These are phyloP conservation scores for Dicaeum eximium DNA, from an alignment of 2,113 vertebrate genomes.

Conservation along the genomic window DNA sequence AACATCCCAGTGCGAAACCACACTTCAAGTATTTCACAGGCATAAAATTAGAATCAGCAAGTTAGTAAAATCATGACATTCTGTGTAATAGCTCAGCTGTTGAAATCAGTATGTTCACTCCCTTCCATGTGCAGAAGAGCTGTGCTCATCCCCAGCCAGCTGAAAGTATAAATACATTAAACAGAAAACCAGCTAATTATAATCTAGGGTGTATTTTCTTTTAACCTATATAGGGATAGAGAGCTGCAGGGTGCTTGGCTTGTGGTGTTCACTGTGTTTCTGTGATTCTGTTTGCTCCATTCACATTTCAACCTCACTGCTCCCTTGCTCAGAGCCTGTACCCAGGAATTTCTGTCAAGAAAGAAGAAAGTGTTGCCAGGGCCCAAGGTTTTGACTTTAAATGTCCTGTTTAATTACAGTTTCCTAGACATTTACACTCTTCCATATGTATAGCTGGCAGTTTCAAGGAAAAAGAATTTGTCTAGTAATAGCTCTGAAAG, in stretches of 20 bases:
- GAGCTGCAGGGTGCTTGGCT: not conserved
- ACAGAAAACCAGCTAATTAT: not conserved
- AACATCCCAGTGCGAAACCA: not conserved
- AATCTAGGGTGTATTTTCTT: not conserved
- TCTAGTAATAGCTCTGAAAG: not conserved
- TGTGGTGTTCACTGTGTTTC: not conserved
- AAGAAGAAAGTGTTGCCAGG: not conserved
- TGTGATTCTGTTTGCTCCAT: not conserved
- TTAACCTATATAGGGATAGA: not conserved
- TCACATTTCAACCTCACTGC: not conserved
- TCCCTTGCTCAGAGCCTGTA: not conserved
- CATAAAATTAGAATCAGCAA: not conserved
- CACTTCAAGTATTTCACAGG: not conserved
- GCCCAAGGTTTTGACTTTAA: not conserved
- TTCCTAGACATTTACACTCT: not conserved
- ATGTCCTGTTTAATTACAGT: not conserved
- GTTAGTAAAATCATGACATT: not conserved
- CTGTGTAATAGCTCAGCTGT: not conserved
- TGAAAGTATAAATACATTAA: constrained; percentile 10
- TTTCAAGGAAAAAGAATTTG: not conserved
- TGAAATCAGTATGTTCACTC: not conserved
- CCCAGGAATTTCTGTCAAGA: not conserved
- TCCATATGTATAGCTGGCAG: not conserved
- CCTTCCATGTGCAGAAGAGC: not conserved
- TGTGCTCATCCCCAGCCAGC: not conserved